A percentile compares a stretch with the other conserved stretches of the same genome.
phyloP scores from a whole-genome alignment of 2,113 vertebrate genomes.

The Phalacrocorax pelagicus region DNA sequence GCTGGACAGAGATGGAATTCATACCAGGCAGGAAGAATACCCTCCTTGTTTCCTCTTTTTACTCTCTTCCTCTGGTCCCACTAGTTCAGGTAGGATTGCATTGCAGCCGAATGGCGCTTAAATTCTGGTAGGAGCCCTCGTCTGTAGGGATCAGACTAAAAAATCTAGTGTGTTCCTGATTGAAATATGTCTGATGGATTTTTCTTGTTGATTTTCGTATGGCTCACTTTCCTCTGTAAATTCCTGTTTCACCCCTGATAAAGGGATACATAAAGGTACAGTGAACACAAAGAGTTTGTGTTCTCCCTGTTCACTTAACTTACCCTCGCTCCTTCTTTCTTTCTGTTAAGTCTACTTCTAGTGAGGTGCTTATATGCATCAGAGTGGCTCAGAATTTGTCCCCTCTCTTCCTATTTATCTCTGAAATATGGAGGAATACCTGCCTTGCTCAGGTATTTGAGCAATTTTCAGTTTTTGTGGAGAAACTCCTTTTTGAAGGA shows the following conservation, averaged over 20 bases:
- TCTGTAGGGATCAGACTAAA: background rate
- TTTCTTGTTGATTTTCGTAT: background rate
- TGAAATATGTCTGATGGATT: background rate
- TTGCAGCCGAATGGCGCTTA: background rate
- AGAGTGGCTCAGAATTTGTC: background rate
- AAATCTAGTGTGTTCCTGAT: background rate
- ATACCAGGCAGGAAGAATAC: background rate
- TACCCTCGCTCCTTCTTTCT: background rate
- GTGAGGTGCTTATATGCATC: background rate
- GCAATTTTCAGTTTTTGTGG: background rate
- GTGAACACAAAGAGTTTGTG: background rate
- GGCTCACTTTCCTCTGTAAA: background rate
- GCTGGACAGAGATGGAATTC: background rate
- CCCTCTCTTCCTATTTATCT: background rate
- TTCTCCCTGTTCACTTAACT: background rate
- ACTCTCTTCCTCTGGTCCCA: background rate
- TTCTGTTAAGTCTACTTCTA: accelerated
- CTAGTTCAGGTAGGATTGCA: background rate
- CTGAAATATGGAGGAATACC: background rate
- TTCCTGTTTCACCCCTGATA: background rate
- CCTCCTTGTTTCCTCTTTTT: background rate
- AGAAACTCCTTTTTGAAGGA: background rate
- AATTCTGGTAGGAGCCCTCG: background rate
- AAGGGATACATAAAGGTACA: background rate
- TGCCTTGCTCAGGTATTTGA: background rate